Conservation (phyloP, 92 coral and sea anemone genomes). For the Zoanthus sansibaricus region DNA sequence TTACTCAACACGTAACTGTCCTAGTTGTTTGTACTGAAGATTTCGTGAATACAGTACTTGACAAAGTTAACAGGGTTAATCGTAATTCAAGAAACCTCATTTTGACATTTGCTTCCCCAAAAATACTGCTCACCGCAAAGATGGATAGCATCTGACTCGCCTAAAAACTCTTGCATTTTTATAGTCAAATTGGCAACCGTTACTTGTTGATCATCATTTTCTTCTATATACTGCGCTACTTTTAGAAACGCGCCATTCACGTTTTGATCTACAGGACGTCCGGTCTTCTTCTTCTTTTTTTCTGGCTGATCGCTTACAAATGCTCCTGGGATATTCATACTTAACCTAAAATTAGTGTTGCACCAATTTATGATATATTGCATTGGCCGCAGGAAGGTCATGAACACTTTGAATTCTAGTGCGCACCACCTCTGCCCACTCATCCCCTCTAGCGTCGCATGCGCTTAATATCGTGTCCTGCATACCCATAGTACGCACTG, state of each 20-base stretch:
- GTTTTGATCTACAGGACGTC: constrained; percentile 30
- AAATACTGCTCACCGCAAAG: too few species aligned
- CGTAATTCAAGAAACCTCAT: too few species aligned
- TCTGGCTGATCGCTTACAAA: not conserved
- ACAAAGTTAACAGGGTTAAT: too few species aligned
- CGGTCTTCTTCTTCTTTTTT: constrained; percentile 5
- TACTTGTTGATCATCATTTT: constrained; percentile 19
- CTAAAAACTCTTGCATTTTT: too few species aligned
- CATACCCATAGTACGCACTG: constrained; percentile 10
- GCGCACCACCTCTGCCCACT: too few species aligned
- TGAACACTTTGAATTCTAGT: too few species aligned
- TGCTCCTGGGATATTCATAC: constrained; percentile 4
- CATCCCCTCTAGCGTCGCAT: not conserved
- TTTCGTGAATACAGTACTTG: too few species aligned
- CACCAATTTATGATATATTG: constrained; percentile 14
- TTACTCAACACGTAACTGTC: too few species aligned
- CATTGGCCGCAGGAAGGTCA: too few species aligned
- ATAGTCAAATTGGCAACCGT: not conserved
- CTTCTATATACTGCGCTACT: constrained; percentile 4
- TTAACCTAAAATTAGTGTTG: constrained; percentile 19
- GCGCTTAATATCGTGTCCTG: constrained; percentile 12
- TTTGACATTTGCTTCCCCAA: too few species aligned
- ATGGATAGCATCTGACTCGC: too few species aligned
- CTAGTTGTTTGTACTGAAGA: too few species aligned
- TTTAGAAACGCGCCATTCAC: constrained; percentile 23